Evolutionary conservation across 2,797 vertebrate species (phyloP).

Genomic region (Tamandua tetradactyla): DNA sequence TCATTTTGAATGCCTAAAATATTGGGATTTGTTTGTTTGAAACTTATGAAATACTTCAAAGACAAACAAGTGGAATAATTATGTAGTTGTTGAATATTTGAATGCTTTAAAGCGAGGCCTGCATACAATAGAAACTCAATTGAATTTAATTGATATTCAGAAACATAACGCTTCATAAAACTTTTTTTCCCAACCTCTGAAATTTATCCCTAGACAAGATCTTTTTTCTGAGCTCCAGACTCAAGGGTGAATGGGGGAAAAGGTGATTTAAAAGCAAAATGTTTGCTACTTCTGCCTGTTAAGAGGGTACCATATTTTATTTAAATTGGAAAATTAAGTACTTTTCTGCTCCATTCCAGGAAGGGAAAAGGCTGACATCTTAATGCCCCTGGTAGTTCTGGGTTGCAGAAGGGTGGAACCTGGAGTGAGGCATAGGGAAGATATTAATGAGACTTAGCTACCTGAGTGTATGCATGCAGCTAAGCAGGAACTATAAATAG

Average conservation of each 20-base stretch:
- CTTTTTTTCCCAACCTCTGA: not conserved
- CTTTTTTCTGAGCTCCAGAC: not conserved
- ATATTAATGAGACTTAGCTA: not conserved
- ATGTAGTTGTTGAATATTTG: not conserved
- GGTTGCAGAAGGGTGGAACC: not conserved
- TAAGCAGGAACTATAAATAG: not conserved
- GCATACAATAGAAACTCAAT: not conserved
- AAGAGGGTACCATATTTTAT: not conserved
- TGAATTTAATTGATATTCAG: not conserved
- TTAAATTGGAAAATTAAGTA: not conserved
- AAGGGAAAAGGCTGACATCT: not conserved
- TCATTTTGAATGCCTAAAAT: not conserved
- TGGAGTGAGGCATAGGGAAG: not conserved
- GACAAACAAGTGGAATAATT: not conserved
- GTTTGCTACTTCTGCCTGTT: not conserved
- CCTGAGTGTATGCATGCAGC: not conserved
- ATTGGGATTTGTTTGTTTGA: not conserved
- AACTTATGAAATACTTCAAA: not conserved
- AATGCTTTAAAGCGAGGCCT: not conserved
- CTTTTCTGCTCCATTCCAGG: not conserved
- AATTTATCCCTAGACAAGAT: not conserved
- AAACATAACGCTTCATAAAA: conserved; percentile 1
- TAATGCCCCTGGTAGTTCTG: not conserved
- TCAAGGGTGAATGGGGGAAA: not conserved
- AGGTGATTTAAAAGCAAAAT: not conserved